phyloP scores from a whole-genome alignment of 2,888 invertebrate genomes.

The Pediacus dermestoides region DNA sequence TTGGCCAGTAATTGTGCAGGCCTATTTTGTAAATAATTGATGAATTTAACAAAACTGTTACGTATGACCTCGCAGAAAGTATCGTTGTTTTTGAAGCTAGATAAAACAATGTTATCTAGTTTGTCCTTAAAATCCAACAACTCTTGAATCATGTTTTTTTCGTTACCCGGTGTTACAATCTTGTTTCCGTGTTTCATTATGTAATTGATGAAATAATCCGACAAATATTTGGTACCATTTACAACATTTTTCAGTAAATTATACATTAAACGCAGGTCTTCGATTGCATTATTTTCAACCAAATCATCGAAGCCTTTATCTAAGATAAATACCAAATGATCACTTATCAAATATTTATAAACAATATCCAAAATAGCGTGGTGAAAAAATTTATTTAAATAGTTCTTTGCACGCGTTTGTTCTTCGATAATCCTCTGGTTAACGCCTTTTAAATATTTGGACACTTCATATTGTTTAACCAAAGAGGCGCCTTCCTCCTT shows the following conservation, averaged over 20 bases:
- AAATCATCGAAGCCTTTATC: slow-evolving; percentile 85
- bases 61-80: slow-evolving; percentile 81
- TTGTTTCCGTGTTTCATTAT: slow-evolving; percentile 92
- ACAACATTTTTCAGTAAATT: slow-evolving; percentile 80
- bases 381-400: slow-evolving; percentile 82
- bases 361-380: slow-evolving; percentile 80
- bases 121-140: slow-evolving; percentile 94
- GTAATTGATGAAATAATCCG: slow-evolving; percentile 81
- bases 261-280: slow-evolving; percentile 83
- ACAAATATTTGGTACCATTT: slow-evolving; percentile 81
- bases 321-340: slow-evolving; percentile 80
- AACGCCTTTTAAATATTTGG: slow-evolving; percentile 66
- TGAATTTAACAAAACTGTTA: slow-evolving; percentile 93
- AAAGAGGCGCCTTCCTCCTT: slow-evolving; percentile 83
- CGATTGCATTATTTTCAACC: slow-evolving; percentile 64
- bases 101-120: slow-evolving; percentile 82
- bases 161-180: slow-evolving; percentile 84
- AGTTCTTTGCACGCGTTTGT: slow-evolving; percentile 76
- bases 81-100: slow-evolving; percentile 85
- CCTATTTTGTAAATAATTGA: slow-evolving; percentile 93
- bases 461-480: slow-evolving; percentile 84
- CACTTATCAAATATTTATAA: slow-evolving; percentile 84
- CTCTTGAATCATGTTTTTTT: slow-evolving; percentile 89
- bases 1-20: slow-evolving; percentile 97
- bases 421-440: slow-evolving; percentile 88